Percentiles rank a stretch among this genome's conserved stretches.
Conservation (phyloP, 2,113 vertebrate genomes). For the Isichthys henryi region DNA sequence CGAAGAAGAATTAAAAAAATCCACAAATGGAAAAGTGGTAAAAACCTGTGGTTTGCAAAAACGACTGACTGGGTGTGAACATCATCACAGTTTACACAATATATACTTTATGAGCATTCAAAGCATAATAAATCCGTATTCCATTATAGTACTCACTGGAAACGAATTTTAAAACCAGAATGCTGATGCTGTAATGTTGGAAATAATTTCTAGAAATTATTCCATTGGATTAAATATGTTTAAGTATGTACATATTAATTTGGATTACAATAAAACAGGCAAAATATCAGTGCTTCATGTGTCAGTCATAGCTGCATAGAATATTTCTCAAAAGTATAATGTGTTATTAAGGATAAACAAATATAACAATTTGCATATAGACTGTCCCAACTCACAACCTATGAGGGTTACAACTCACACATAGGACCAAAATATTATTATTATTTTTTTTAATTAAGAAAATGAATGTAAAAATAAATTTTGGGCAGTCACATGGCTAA, state of each 20-base stretch:
- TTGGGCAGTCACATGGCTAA: neutral
- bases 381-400: no score
- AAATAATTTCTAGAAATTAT: neutral
- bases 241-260: neutral
- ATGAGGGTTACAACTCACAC: no score
- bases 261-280: neutral
- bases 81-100: neutral
- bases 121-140: neutral
- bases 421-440: no score
- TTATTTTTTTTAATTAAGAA: neutral
- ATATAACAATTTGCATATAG: no score
- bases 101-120: neutral
- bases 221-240: neutral
- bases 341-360: neutral
- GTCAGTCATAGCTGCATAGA: neutral
- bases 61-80: no score
- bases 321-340: neutral
- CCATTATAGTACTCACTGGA: neutral
- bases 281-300: neutral
- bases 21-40: no score
- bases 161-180: neutral
- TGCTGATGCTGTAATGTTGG: neutral
- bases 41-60: no score
- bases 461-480: neutral
- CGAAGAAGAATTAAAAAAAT: no score